A percentile compares a stretch with the other conserved stretches of the same genome.
phyloP scores from a whole-genome alignment of 2,888 invertebrate species.

The Oegoconia quadripuncta region DNA sequence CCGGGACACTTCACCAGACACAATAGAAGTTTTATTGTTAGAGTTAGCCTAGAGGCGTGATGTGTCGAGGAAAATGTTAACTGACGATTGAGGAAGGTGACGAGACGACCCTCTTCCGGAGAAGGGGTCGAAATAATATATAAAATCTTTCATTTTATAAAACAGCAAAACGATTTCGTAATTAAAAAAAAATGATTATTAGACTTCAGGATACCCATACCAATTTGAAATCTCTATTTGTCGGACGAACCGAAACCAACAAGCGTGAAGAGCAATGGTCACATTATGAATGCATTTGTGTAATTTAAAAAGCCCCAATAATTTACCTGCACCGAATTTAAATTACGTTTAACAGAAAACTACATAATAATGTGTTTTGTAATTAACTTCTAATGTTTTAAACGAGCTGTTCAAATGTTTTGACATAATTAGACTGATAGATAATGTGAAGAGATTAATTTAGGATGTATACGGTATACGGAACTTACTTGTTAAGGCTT shows the following conservation, averaged over 20 bases:
- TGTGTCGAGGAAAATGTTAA: too few species aligned
- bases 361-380: constrained; percentile 45
- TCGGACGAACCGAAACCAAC: constrained; percentile 22
- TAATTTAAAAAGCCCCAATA: constrained; percentile 32
- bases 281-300: constrained; percentile 47
- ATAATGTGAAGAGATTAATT: neutral
- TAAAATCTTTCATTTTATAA: too few species aligned
- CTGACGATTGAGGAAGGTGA: too few species aligned
- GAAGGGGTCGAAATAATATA: too few species aligned
- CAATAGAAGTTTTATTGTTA: too few species aligned
- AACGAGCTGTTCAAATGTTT: constrained; percentile 52
- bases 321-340: constrained; percentile 40
- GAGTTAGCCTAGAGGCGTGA: too few species aligned
- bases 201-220: too few species aligned
- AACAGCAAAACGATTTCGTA: too few species aligned
- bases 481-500: neutral
- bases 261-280: constrained; percentile 39
- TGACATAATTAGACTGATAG: constrained; percentile 36
- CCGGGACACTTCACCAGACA: too few species aligned
- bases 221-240: neutral
- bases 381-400: constrained; percentile 56
- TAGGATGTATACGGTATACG: too few species aligned
- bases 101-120: too few species aligned
- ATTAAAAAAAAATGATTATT: too few species aligned
- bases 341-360: constrained; percentile 36